These are phyloP conservation scores for Apis cerana DNA, from an alignment of 1,140 invertebrate genomes.

Conservation along the genomic window DNA sequence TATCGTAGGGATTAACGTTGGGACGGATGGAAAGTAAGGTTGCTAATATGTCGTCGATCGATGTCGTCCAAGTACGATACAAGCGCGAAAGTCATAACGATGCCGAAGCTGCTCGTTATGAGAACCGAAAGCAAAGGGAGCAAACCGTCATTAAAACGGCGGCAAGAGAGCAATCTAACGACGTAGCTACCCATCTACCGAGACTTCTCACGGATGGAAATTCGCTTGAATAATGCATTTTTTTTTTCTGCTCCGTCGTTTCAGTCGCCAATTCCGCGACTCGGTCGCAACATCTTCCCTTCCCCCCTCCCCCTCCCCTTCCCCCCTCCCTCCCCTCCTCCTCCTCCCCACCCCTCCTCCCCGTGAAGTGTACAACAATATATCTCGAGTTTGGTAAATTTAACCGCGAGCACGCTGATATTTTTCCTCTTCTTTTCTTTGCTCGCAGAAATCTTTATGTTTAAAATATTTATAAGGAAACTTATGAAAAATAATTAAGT, in stretches of 20 bases:
- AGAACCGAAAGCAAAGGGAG: constrained; percentile 75
- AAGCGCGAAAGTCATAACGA: constrained; percentile 53
- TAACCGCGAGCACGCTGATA: neutral
- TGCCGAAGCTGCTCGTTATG: constrained; percentile 70
- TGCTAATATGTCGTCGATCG: constrained; percentile 30
- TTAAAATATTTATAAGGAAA: neutral
- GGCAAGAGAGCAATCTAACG: constrained; percentile 79
- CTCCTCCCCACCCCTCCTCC: neutral
- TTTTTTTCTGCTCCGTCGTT: constrained; percentile 64
- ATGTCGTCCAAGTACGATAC: constrained; percentile 43
- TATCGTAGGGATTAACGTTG: neutral
- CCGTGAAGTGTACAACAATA: neutral
- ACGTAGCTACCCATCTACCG: constrained; percentile 72
- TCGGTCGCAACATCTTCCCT: neutral
- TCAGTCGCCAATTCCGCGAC: constrained; percentile 44
- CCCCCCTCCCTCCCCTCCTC: too few species aligned
- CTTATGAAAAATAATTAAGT: neutral
- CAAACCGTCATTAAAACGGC: constrained; percentile 77
- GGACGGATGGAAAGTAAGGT: constrained; percentile 12
- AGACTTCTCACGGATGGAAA: constrained; percentile 78
- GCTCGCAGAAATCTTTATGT: neutral
- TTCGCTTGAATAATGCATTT: constrained; percentile 79
- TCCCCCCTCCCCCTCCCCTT: too few species aligned
- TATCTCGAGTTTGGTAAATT: too few species aligned
- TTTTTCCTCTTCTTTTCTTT: neutral